Base-by-base conservation (phyloP, 2,113 vertebrate genomes). In the Mixornis gularis region DNA sequence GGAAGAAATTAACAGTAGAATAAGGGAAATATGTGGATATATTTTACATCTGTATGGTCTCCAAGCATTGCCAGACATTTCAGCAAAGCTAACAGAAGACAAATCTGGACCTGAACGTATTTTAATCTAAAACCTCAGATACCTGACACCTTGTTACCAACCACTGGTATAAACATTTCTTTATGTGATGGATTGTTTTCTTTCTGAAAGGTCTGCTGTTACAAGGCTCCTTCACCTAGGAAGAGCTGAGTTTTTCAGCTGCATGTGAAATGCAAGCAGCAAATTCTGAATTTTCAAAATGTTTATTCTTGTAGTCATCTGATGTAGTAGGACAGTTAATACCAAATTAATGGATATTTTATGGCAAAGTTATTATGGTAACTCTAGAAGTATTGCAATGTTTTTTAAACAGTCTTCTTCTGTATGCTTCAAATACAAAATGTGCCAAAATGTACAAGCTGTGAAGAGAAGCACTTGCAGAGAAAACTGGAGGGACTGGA, bases 331-430 rank as follows among this genome's bases (percentile, higher is more conserved):
- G 56, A 95, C 93, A 93, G 88, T 52, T 93, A 94, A 89, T 93
- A 89, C 81, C 78, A 85, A 95, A n/a, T 73, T 92, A 89, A 94
- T 93, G 73, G 81, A 64, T 79, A 69, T 79, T 95, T 95, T 85
- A 95, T 73, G 43, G 41, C 63, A 87, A 87, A 90, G 71, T 93
- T 92, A 56, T 85, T 79, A 91, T n/a, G 85, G 87, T 89, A 95
- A 96, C 48, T 89, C 65, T 48, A 94, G 74, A 58, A 82, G 70
- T 40, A 78, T 65, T 62, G 43, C 64, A 85, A 40, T 80, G 52
- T 82, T 92, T 92, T 94, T 80, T 56, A 77, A 82, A 85, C 55
- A 82, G 59, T 43, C 40, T 48, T 90, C 43, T 89, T 81, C 40
- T 87, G 32, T 51, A 49, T 70, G 51, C 51, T 82, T 65, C 66